Evolutionary conservation across 92 coral and sea anemone genomes (phyloP), one percentile per base, ranked within the genome.

Genomic region (Blastomussa wellsi): DNA sequence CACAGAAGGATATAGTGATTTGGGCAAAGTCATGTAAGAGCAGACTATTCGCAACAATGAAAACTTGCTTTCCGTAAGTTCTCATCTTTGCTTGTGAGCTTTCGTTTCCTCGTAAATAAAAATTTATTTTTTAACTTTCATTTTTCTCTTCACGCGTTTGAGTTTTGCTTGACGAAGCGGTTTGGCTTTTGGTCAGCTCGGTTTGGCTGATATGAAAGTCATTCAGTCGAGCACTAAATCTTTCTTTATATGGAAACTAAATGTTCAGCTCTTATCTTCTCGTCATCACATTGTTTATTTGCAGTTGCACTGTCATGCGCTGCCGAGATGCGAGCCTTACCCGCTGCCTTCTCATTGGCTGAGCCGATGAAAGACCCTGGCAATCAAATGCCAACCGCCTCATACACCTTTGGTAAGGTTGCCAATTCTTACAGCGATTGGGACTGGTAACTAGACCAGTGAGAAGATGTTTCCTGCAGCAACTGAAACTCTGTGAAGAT

Each of bases 291-390:
- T 26, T 48, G 22, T 79, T 65, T n/a, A 19, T 48, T 67, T 81
- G n/a, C n/a, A 81, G 86, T 39, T 37, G 70, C 78, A 8, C 24
- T 70, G 69, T 49, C 86, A 11, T 82, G 86, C 19, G 86, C 86
- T n/a, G 78, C 86, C 12, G 78, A 82, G 38, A 82, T 70, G 52
- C 51, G 86, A 0, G 53, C 70, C 69, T 69, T 70, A 47, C 86
- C 86, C 22, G 86, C 86, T 70, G 86, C 86, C 51, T 82, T 82
- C 55, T 51, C 86, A 49, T 22, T 82, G 86, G 78, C 70, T 51
- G 86, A 82, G 52, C 78, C 86, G 9, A 82, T 82, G 70, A 82
- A 82, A 53, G 86, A 82, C 28, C 70, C 86, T 0, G 78, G 69
- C 24, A 49, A 69, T n/a, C 69, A 82, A 38, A 22, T 82, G 78